These are phyloP conservation scores for Agriopis leucophaearia DNA, from an alignment of 2,888 invertebrate genomes.

Conservation along the genomic window DNA sequence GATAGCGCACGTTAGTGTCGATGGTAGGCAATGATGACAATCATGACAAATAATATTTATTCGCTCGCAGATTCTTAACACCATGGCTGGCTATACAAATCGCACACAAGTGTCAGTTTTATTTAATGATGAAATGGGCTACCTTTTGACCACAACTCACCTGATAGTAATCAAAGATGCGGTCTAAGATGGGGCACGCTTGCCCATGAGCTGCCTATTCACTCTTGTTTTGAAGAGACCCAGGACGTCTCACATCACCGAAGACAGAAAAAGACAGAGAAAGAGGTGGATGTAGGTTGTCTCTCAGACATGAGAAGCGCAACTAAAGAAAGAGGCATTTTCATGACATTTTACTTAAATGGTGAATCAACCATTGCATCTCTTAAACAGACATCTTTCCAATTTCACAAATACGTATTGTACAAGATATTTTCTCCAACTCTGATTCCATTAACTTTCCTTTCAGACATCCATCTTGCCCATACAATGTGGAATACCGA, in stretches of 20 bases:
- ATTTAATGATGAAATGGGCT: no score
- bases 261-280: no score
- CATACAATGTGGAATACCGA: constrained; percentile 32
- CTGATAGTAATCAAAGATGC: no score
- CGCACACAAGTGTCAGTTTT: no score
- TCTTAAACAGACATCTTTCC: not conserved
- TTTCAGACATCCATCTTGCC: constrained; percentile 49
- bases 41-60: not conserved
- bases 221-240: no score
- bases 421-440: constrained; percentile 23
- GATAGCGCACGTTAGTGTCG: not conserved
- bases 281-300: no score
- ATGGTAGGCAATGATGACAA: not conserved
- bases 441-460: constrained; percentile 48
- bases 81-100: not conserved
- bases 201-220: no score
- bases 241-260: no score
- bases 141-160: no score
- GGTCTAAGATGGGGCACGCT: no score
- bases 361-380: not conserved
- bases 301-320: no score
- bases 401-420: constrained; percentile 2
- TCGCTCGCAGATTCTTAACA: not conserved
- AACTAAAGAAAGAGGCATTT: no score
- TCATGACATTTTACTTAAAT: not conserved